A percentile compares a stretch with the other conserved stretches of the same genome.
These are phyloP conservation scores for Gallinago solitaria DNA, from an alignment of 2,797 vertebrate genomes.

Conservation along the genomic window DNA sequence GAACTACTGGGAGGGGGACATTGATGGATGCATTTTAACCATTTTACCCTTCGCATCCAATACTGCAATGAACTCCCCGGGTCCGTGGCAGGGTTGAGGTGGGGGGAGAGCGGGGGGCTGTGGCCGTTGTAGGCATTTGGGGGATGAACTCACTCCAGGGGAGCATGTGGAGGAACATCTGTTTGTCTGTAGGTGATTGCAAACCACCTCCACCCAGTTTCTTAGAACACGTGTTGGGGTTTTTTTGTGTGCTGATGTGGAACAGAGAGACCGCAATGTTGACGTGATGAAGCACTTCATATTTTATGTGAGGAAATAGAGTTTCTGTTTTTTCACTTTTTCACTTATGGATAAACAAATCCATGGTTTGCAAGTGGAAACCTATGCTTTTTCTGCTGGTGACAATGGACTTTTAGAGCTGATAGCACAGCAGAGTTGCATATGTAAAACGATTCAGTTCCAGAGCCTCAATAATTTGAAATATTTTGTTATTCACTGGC, in stretches of 20 bases:
- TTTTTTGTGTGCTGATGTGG: not conserved
- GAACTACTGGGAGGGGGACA: constrained; percentile 85
- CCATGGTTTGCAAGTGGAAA: not conserved
- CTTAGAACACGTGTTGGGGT: accelerated
- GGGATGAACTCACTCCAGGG: not conserved
- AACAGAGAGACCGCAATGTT: accelerated
- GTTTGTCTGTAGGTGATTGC: accelerated
- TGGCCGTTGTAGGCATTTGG: accelerated
- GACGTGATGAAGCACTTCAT: not conserved
- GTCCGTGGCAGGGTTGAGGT: constrained; percentile 53
- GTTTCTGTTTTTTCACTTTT: not conserved
- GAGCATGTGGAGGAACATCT: not conserved
- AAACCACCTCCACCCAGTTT: not conserved
- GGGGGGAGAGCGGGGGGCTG: not conserved
- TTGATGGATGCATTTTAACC: constrained; percentile 85
- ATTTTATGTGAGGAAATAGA: not conserved
- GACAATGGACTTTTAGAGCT: not conserved
- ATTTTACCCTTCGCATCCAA: constrained; percentile 82
- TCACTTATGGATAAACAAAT: not conserved
- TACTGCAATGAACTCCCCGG: constrained; percentile 83
- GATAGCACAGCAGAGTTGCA: accelerated
- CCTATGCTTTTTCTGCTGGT: not conserved
- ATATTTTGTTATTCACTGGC: accelerated
- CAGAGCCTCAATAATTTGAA: not conserved
- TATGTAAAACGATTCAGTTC: not conserved